Evolutionary conservation across 30 jellyfish, hydroid and myxozoan genomes (phyloP), one percentile per base, ranked within the genome.

Genomic region (Sanderia malayensis): DNA sequence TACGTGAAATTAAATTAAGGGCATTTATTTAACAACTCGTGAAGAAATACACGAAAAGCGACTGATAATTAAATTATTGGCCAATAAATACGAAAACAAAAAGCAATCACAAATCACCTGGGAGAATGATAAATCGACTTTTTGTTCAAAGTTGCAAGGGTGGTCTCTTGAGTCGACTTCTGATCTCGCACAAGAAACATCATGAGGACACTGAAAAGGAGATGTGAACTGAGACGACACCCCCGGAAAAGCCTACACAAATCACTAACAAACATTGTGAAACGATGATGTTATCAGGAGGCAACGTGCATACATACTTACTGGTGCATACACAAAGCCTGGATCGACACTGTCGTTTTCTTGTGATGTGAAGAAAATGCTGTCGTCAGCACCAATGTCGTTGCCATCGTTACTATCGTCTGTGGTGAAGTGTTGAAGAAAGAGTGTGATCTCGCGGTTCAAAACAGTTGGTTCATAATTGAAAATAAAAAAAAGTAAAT

Each of bases 201-300:
- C 98, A 58, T 90, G 98, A 0, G 98, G 98, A 58, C 98, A 90
- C 98, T 90, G 64, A 0, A 74, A 41, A 31, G n/a, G 0, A 74
- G 27, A 24, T 1, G 26, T 52, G 8, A 26, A 30, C 18, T 13
- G 37, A 41, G 8, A 17, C 4, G 31, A 64, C 18, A 41, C 11
- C 55, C 15, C 15, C 55, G 15, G 55, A 8, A 6, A 6, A 41
- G 8, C 15, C 15, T 15, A 6, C 8, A 8, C 55, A 41, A 15
- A 41, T 41, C 11, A 41, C 8, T 15, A 41, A 41, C 55, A 41
- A 15, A 15, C 55, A 41, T 41, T 41, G 55, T 41, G 55, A 41
- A 15, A 41, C 8, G 15, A 41, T 41, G 11, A 41, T 41, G 8
- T 41, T 41, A 15, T 41, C 15, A 8, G 55, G 15, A 8, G 15